Evolutionary conservation across 2,113 vertebrate genomes (phyloP), one percentile per base, ranked within the genome.

Genomic region (Tupaia chinensis): DNA sequence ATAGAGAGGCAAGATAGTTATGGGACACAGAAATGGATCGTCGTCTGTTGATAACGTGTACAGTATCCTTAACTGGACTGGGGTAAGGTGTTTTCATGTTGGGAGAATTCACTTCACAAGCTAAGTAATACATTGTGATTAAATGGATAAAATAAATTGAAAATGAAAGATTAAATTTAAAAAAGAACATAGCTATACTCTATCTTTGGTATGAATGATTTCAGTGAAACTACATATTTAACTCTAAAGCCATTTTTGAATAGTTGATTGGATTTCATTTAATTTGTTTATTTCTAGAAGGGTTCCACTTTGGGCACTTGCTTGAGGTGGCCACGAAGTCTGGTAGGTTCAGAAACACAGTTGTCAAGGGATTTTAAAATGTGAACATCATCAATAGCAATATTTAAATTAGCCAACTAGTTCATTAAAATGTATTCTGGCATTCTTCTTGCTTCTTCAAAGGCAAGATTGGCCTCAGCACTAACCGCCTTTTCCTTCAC

Each of bases 401-500:
- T 53, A 58, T 34, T 60, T 77, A 92, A 76, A 87, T 76, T 54
- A 89, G 27, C 14, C 56, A 53, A 81, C 23, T 73, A 72, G 8
- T 81, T 78, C 89, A 89, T 66, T 76, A 87, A 84, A 85, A 63
- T 76, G 29, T 61, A 34, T 73, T 83, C 63, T 72, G 68, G 53
- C 7, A 54, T 60, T 85, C 94, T 80, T 89, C 34, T 79, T 95
- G 29, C 19, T 73, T 85, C 15, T 89, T 92, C 61, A 68, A 73
- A 87, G 93, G n/a, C 76, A 56, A 82, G 12, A 87, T 91, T 53
- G 91, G 63, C 76, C 78, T 97, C 86, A 93, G 15, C 86, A 93
- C 65, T 95, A 87, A 96, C 29, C 60, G 63, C 65, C 23, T 78
- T 84, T 80, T 93, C 72, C 97, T 89, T 97, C 87, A 86, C 74